Evolutionary conservation across 1,140 invertebrate genomes (phyloP), one percentile per base, ranked within the genome.

Genomic region (Diorhabda carinulata): DNA sequence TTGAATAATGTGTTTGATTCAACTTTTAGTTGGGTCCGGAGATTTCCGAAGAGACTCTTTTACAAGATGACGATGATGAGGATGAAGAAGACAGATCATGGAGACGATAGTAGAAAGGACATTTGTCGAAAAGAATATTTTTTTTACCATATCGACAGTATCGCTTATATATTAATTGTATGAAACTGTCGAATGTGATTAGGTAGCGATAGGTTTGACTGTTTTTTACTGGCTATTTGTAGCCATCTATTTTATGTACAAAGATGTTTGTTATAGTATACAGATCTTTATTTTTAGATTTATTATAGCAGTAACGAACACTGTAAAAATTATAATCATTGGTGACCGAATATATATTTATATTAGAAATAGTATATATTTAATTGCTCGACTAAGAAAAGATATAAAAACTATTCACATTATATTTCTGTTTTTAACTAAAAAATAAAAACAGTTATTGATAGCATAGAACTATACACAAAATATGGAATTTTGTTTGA

Each of bases 51-150:
- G 82, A 82, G 66, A 78, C 78, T 10, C 77, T 83, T 4, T 69
- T 83, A 3, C 81, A 84, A 66, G 85, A 85, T 67, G 86, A 87
- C 63, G 87, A 88, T 62, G 87, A 88, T 44, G 86, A 89, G 60
- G 87, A 88, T 42, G 86, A 87, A 68, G 84, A 82, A 78, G 86
- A 82, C 78, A 81, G 80, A 57, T 84, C 84, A 4, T 89, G 87
- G 87, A 81, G 86, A 64, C 85, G 86, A 83, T 88, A 84, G 77
- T 72, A 52, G 25, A 52, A 25, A 52, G 47, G 47, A 52, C n/a
- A 52, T 2, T 52, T 25, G 25, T 25, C 25, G 47, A 52, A 52
- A 52, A 8, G 6, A 4, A 3, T 52, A 52, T 52, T 52, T 52
- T 25, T 52, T 52, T 52, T 52, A 52, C 47, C 47, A 52, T 52